These are phyloP conservation scores for Procavia capensis DNA, from an alignment of 2,113 vertebrate genomes.

Conservation along the genomic window DNA sequence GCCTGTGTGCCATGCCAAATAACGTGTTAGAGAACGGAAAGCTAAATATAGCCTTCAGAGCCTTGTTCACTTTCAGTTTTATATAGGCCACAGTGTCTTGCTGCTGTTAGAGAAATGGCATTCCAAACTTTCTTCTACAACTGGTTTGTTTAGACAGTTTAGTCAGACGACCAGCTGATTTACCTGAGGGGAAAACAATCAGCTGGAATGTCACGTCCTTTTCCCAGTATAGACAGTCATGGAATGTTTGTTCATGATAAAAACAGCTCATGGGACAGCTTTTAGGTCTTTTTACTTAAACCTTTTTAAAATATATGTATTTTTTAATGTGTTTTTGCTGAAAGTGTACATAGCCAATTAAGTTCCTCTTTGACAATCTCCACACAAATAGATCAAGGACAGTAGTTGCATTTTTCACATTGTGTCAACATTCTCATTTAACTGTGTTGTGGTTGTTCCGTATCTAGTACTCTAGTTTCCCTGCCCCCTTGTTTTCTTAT, in stretches of 20 bases:
- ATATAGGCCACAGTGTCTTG: conserved; percentile 36
- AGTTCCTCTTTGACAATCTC: neutral
- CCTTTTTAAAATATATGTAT: too few species aligned
- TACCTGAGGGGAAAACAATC: neutral
- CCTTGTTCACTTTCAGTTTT: conserved; percentile 55
- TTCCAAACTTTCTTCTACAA: neutral
- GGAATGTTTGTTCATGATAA: neutral
- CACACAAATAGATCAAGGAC: neutral
- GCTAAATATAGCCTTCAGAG: conserved; percentile 5
- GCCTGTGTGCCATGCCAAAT: neutral
- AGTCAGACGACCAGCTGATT: conserved; percentile 13
- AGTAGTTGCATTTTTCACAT: neutral
- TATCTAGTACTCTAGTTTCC: neutral
- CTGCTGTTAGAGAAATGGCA: neutral
- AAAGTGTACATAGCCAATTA: neutral
- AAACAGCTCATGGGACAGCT: neutral
- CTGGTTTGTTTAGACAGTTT: conserved; percentile 4
- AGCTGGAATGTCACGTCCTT: conserved; percentile 22
- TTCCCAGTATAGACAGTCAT: neutral
- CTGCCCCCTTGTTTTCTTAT: neutral
- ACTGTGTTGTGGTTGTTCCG: neutral
- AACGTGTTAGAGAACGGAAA: conserved; percentile 32
- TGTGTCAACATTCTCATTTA: neutral
- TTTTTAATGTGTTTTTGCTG: neutral
- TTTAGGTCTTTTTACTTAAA: neutral